A percentile compares a stretch with the other conserved stretches of the same genome.
phyloP scores from a whole-genome alignment of 2,113 vertebrate species.

The Catharus bicknelli region DNA sequence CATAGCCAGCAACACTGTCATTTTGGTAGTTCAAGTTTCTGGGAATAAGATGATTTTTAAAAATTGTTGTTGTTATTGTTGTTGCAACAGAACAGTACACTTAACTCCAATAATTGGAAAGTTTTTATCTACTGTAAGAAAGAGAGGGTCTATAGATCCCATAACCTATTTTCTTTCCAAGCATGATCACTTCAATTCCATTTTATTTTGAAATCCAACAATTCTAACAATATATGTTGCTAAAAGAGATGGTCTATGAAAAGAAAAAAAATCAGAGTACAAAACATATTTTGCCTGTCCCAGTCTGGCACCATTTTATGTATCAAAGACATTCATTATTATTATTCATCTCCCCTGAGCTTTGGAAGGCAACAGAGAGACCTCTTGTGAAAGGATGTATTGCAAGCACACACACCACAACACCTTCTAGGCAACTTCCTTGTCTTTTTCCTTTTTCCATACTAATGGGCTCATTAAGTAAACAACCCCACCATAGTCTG shows the following conservation, averaged over 20 bases:
- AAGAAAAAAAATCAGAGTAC: background rate
- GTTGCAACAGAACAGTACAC: background rate
- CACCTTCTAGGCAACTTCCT: background rate
- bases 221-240: accelerated
- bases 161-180: background rate
- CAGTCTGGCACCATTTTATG: background rate
- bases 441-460: background rate
- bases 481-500: background rate
- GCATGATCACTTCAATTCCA: background rate
- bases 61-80: background rate
- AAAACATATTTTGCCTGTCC: background rate
- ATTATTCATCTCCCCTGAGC: accelerated
- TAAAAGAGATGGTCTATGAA: background rate
- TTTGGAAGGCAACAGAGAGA: background rate
- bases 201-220: background rate
- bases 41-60: background rate
- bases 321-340: background rate
- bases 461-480: accelerated
- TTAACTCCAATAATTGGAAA: background rate
- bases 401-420: background rate
- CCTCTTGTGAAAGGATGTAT: background rate
- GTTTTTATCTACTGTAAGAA: background rate
- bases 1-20: background rate
- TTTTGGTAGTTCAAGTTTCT: background rate
- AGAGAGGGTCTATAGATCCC: background rate